phyloP scores from a whole-genome alignment of 1,140 invertebrate species.

The Psix sp. region DNA sequence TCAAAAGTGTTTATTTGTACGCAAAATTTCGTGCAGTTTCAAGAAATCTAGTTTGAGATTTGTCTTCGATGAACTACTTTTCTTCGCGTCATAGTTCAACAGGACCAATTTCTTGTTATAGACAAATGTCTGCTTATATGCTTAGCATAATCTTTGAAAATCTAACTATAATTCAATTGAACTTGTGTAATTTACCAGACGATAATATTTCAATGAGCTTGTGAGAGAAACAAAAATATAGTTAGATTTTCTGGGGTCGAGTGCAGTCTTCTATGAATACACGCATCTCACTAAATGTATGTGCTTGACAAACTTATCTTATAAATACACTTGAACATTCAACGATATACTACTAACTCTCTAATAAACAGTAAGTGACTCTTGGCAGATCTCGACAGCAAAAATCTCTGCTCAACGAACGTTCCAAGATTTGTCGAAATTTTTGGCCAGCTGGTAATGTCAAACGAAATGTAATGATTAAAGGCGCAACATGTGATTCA shows the following conservation, averaged over 20 bases:
- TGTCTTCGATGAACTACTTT: conserved; percentile 53
- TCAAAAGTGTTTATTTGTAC: no score
- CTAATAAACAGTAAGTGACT: conserved; percentile 19
- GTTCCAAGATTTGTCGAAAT: conserved; percentile 20
- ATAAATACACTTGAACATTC: conserved; percentile 48
- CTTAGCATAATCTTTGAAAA: conserved; percentile 43
- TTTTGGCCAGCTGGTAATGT: conserved; percentile 2
- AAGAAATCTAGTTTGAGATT: conserved; percentile 49
- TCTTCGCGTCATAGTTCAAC: conserved; percentile 41
- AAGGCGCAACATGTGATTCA: conserved; percentile 16
- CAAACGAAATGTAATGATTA: no score
- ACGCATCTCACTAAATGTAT: conserved; percentile 60
- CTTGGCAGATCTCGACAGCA: conserved; percentile 9
- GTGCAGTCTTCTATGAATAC: conserved; percentile 47
- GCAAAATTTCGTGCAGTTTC: background rate
- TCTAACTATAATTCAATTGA: conserved; percentile 17
- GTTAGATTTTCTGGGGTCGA: conserved; percentile 44
- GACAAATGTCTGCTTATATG: conserved; percentile 50
- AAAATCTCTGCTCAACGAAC: conserved; percentile 19
- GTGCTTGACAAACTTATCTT: conserved; percentile 58
- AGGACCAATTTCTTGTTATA: conserved; percentile 47
- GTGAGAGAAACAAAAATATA: background rate
- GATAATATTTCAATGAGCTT: background rate
- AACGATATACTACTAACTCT: conserved; percentile 27
- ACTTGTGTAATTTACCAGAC: background rate